These are phyloP conservation scores for Cryptocephalus primarius DNA, from an alignment of 2,888 invertebrate genomes.

Conservation along the genomic window DNA sequence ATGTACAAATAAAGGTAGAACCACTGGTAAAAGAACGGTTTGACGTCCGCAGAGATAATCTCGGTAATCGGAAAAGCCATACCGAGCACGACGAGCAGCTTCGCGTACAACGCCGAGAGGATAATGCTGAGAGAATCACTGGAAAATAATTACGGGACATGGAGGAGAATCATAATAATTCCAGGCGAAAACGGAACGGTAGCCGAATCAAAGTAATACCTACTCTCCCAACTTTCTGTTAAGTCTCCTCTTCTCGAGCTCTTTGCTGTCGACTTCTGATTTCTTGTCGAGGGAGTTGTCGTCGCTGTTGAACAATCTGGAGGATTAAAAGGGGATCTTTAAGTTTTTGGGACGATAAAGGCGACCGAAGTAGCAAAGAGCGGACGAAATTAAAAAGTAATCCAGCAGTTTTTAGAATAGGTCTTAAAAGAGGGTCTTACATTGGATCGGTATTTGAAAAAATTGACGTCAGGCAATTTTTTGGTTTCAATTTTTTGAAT, in stretches of 20 bases:
- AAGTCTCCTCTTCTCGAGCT: slow-evolving; percentile 23
- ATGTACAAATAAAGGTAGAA: slow-evolving; percentile 53
- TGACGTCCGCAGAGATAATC: slow-evolving; percentile 87
- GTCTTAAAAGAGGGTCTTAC: too few species aligned
- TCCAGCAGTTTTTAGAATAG: too few species aligned
- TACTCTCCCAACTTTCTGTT: slow-evolving; percentile 41
- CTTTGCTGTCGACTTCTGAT: slow-evolving; percentile 23
- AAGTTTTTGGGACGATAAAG: too few species aligned
- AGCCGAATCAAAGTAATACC: slow-evolving; percentile 16
- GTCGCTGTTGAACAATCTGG: slow-evolving; percentile 20
- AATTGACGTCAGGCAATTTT: too few species aligned
- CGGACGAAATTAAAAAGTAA: too few species aligned
- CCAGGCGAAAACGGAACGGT: too few species aligned
- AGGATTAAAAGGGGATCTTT: slow-evolving; percentile 1
- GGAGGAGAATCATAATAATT: too few species aligned
- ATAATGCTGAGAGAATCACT: slow-evolving; percentile 84
- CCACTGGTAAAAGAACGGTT: slow-evolving; percentile 87
- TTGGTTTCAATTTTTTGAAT: too few species aligned
- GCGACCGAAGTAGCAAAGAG: too few species aligned
- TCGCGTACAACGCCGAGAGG: slow-evolving; percentile 86
- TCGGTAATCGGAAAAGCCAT: slow-evolving; percentile 95
- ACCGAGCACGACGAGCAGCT: slow-evolving; percentile 88
- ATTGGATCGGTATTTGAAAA: too few species aligned
- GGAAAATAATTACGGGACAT: slow-evolving; percentile 19
- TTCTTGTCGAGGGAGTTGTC: slow-evolving; percentile 15